Evolutionary conservation across 2,888 invertebrate genomes (phyloP).

Genomic region (Ariolimax columbianus): DNA sequence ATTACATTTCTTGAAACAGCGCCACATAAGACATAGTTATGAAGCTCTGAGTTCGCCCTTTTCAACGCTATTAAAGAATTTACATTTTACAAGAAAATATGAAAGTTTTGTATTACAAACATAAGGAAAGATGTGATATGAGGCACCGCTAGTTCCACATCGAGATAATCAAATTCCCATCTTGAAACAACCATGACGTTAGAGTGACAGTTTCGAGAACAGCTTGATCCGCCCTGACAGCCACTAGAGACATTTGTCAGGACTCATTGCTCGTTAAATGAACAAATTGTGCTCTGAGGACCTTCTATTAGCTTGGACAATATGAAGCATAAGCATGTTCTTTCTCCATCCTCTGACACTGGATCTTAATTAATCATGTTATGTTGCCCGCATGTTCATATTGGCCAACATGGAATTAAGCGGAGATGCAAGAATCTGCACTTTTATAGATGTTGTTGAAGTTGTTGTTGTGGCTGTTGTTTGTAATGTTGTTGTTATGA

Average conservation of each 20-base stretch:
- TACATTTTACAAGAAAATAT: background rate
- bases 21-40: background rate
- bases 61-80: background rate
- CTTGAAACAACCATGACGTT: background rate
- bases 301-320: background rate
- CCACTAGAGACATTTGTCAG: background rate
- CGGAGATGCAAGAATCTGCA: background rate
- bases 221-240: background rate
- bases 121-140: background rate
- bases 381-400: background rate
- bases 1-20: background rate
- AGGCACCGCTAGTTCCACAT: background rate
- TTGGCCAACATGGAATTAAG: background rate
- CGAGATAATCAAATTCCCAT: conserved; percentile 12
- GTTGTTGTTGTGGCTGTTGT: too few species aligned
- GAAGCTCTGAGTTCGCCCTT: background rate
- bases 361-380: background rate
- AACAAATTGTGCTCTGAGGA: background rate
- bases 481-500: too few species aligned
- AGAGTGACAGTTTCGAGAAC: conserved; percentile 1
- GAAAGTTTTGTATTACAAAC: background rate
- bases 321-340: background rate
- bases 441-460: too few species aligned
- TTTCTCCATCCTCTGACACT: background rate
- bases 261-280: background rate